Evolutionary conservation across 2,797 vertebrate species (phyloP).

Genomic region (Catamblyrhynchus diadema): DNA sequence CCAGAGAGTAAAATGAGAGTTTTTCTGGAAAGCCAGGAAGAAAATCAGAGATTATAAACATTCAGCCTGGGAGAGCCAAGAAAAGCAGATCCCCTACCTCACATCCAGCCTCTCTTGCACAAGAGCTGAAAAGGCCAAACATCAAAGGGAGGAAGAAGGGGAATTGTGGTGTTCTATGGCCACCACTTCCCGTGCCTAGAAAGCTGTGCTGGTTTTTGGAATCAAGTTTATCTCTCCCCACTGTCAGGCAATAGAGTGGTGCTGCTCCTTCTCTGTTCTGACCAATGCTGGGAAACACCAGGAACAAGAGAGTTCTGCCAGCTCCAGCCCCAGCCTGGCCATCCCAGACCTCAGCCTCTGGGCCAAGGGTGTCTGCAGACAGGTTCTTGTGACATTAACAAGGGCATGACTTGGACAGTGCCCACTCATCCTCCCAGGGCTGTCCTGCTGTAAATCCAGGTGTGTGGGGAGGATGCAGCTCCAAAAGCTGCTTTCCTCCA

Average conservation of each 20-base stretch:
- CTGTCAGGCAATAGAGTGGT: accelerated
- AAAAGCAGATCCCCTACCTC: background rate
- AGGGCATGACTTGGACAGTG: accelerated
- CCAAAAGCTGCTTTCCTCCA: background rate
- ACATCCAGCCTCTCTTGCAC: background rate
- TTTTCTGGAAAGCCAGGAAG: background rate
- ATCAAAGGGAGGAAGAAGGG: background rate
- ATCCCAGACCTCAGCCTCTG: background rate
- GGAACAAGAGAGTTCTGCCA: background rate
- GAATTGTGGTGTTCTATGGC: background rate
- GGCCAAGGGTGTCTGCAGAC: background rate
- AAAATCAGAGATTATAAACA: background rate
- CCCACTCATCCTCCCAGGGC: background rate
- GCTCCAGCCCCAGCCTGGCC: background rate
- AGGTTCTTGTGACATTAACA: accelerated
- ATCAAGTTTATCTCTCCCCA: background rate
- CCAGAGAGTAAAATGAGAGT: background rate
- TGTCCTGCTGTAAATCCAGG: background rate
- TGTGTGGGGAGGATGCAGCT: background rate
- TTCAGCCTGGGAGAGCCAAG: background rate
- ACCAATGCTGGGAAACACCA: background rate
- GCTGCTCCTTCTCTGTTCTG: background rate
- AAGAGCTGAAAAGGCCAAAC: background rate
- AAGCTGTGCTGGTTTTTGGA: background rate
- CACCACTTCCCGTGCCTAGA: background rate